Evolutionary conservation across 2,797 vertebrate species (phyloP), one percentile per base, ranked within the genome.

Genomic region (Eremophila alpestris): DNA sequence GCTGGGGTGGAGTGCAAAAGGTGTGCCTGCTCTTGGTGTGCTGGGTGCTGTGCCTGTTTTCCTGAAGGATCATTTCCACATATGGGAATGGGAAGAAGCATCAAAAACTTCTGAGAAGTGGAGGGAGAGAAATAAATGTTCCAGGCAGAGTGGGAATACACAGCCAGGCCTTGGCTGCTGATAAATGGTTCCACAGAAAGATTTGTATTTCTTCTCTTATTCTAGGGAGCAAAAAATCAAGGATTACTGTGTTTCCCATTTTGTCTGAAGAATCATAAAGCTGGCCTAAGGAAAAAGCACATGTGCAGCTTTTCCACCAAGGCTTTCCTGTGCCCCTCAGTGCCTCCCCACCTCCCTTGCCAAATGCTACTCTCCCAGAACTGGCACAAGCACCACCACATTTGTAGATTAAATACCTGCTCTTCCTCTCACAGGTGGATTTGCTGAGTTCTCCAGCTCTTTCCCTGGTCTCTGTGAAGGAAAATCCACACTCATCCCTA

Each of bases 401-500:
- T 15, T 36, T 70, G 40, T 60, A 12, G 19, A 34, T 54, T 49
- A 81, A 92, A 81, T 30, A 23, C 16, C 18, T 41, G 13, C n/a
- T 56, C 70, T 87, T 86, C 78, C 49, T 71, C 94, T 75, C 91
- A 49, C 96, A 99, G 99, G 99, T 95, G 99, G 99, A 13, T 99
- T 99, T 96, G 97, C 96, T 1, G 98, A 98, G 96, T 99, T 99
- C 98, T 99, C 98, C 38, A 98, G 97, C 40, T 98, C 98, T 91
- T 99, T 99, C 87, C 99, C 99, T 1, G 99, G 98, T 69, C 98
- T 99, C 93, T 99, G 99, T 96, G 99, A 99, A 98, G 99, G 99
- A 88, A 99, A 98, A 96, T 98, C 98, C 34, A 87, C 97, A 0
- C 94, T 98, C 77, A 98, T 99, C n/a, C 98, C 99, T 40, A 98